These are phyloP conservation scores for Struthio camelus DNA, from an alignment of 2,113 vertebrate species.

Conservation along the genomic window DNA sequence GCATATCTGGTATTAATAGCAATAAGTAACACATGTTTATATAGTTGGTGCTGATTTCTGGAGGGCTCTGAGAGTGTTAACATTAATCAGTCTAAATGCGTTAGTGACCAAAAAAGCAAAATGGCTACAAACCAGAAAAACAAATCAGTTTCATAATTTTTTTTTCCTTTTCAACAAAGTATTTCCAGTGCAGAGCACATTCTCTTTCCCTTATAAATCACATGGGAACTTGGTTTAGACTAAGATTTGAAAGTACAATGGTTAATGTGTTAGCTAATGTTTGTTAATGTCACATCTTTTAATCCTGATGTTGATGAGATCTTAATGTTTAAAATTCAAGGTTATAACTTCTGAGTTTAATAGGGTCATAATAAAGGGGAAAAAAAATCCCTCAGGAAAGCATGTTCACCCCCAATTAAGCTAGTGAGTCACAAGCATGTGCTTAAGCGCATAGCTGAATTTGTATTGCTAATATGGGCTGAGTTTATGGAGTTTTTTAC, in stretches of 20 bases:
- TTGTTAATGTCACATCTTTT: not conserved
- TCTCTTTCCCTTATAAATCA: not conserved
- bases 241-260: not conserved
- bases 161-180: not conserved
- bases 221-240: not conserved
- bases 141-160: not conserved
- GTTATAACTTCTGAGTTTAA: not conserved
- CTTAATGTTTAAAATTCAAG: not conserved
- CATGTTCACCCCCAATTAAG: not conserved
- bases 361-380: not conserved
- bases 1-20: not conserved
- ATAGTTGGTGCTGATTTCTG: not conserved
- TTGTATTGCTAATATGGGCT: not conserved
- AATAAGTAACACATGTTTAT: not conserved
- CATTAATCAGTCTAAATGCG: not conserved
- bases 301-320: not conserved
- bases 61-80: not conserved
- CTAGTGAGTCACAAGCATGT: not conserved
- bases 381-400: not conserved
- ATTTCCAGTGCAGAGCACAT: not conserved
- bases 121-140: not conserved
- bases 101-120: not conserved
- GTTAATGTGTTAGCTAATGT: not conserved
- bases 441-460: not conserved
- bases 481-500: not conserved